Percentiles rank a stretch among this genome's conserved stretches.
Conservation (phyloP, 2,113 vertebrate genomes). For the Cynoglossus semilaevis region DNA sequence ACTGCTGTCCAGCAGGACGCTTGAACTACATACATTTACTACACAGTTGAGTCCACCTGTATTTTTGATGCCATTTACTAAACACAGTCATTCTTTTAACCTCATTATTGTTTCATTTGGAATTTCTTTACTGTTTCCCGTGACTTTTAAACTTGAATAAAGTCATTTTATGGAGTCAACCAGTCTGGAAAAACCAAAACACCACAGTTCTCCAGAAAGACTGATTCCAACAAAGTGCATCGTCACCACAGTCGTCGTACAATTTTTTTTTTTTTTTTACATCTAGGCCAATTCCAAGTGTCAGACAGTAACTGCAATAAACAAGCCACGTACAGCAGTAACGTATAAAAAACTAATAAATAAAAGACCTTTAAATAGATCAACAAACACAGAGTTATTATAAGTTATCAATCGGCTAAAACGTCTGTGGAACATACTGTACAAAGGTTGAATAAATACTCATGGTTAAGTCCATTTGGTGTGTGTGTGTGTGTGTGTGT, state of each 20-base stretch:
- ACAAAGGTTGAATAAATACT: slow-evolving; percentile 43
- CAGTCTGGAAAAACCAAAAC: too few relatives aligned
- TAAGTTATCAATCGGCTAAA: slow-evolving; percentile 25
- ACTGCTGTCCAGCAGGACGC: too few relatives aligned
- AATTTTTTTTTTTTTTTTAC: too few relatives aligned
- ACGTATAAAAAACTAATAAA: slow-evolving; percentile 47
- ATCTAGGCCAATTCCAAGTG: slow-evolving; percentile 47
- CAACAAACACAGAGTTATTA: slow-evolving; percentile 27
- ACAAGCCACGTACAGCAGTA: slow-evolving; percentile 28
- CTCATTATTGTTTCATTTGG: too few relatives aligned
- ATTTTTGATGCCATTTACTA: too few relatives aligned
- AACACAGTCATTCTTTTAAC: too few relatives aligned
- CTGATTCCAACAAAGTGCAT: slow-evolving; percentile 39
- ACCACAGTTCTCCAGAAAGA: too few relatives aligned
- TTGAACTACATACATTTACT: too few relatives aligned
- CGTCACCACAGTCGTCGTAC: not conserved
- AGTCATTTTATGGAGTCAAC: too few relatives aligned
- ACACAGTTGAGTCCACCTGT: too few relatives aligned
- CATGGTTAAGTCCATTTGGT: slow-evolving; percentile 51
- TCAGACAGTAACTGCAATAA: slow-evolving; percentile 32
- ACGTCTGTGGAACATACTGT: slow-evolving; percentile 22
- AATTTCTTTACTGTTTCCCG: too few relatives aligned
- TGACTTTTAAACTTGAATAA: too few relatives aligned
- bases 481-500: slow-evolving; percentile 29
- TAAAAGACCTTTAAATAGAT: slow-evolving; percentile 45